Evolutionary conservation across 2,888 invertebrate species (phyloP).

Genomic region (Coecobrya sp.): DNA sequence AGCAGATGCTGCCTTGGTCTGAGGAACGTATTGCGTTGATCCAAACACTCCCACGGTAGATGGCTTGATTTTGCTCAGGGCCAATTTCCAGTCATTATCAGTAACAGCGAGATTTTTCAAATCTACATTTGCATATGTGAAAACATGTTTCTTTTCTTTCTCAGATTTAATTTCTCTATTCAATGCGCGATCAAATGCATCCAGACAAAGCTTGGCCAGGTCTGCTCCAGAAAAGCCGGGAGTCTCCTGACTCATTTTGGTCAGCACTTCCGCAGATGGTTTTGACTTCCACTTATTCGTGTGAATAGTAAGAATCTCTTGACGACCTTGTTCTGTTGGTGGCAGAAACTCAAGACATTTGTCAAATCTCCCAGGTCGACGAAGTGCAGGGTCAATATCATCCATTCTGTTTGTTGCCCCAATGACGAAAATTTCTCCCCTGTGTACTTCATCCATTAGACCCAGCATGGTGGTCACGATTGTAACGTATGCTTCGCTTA

Average conservation of each 20-base stretch:
- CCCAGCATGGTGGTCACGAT: constrained; percentile 96
- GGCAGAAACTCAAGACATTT: constrained; percentile 95
- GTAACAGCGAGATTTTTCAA: constrained; percentile 49
- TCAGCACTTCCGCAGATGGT: constrained; percentile 90
- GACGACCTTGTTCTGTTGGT: constrained; percentile 91
- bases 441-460: constrained; percentile 96
- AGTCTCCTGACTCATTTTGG: constrained; percentile 91
- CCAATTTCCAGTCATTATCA: constrained; percentile 80
- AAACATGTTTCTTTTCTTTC: neutral
- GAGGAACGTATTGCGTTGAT: constrained; percentile 59
- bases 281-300: constrained; percentile 91
- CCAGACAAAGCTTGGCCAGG: constrained; percentile 94
- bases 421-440: constrained; percentile 95
- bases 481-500: constrained; percentile 94
- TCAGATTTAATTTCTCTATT: neutral
- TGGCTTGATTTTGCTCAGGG: constrained; percentile 69
- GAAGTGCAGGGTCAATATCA: constrained; percentile 95
- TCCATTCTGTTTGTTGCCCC: constrained; percentile 97
- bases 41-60: constrained; percentile 79
- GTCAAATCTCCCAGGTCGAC: constrained; percentile 96
- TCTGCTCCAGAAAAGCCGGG: constrained; percentile 95
- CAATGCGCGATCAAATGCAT: constrained; percentile 89
- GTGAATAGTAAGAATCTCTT: constrained; percentile 93
- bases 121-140: neutral
- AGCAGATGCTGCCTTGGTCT: neutral